Conservation (phyloP, 2,797 vertebrate genomes). For the Adrianichthys oophorus region DNA sequence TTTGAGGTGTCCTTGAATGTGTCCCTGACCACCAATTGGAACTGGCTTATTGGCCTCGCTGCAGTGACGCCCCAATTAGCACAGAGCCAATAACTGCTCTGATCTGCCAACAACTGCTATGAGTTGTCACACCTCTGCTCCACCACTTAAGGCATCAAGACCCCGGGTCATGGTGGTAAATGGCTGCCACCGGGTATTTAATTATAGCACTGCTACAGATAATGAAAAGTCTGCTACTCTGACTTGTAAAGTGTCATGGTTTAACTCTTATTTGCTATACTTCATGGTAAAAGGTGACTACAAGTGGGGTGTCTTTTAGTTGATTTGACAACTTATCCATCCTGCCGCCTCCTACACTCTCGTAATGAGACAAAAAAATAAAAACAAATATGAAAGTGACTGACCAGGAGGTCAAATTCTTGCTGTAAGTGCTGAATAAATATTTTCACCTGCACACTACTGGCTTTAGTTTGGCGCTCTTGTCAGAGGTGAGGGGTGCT, state of each 20-base stretch:
- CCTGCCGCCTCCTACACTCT: not conserved
- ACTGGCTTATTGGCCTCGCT: conserved; percentile 51
- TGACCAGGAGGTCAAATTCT: conserved; percentile 1
- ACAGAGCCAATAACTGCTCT: conserved; percentile 50
- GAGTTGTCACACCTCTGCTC: conserved; percentile 54
- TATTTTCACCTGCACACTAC: not conserved
- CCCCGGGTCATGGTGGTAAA: conserved; percentile 48
- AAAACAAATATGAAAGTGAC: conserved; percentile 2
- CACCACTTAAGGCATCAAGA: conserved; percentile 41
- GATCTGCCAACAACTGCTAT: conserved; percentile 34
- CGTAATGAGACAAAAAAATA: conserved; percentile 2
- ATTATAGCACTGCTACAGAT: conserved; percentile 42
- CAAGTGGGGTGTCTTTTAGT: not conserved
- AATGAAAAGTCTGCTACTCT: conserved; percentile 33
- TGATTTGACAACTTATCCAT: conserved; percentile 7
- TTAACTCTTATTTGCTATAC: not conserved
- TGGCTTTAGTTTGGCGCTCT: too few relatives aligned
- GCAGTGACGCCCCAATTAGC: conserved; percentile 65
- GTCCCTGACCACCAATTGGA: conserved; percentile 68
- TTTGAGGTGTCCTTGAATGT: conserved; percentile 73
- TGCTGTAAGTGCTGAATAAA: not conserved
- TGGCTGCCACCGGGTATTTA: conserved; percentile 52
- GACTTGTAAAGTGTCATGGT: conserved; percentile 18
- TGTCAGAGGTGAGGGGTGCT: too few relatives aligned
- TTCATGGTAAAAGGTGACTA: accelerated